These are phyloP conservation scores for Pomatorhinus ruficollis DNA, from an alignment of 2,113 vertebrate genomes.

Conservation along the genomic window DNA sequence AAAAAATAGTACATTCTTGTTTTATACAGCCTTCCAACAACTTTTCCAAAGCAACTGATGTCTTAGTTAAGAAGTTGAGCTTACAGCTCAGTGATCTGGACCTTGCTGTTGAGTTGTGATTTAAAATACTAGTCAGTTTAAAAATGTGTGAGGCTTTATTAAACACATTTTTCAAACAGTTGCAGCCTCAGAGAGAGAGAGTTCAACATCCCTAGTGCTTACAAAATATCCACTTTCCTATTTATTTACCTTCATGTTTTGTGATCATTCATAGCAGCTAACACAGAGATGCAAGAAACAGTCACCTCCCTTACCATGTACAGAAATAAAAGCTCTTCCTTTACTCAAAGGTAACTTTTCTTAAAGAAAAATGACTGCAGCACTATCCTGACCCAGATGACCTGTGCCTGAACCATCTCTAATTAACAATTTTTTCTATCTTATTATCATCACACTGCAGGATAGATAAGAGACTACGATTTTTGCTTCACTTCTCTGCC, in stretches of 20 bases:
- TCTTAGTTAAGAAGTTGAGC: neutral
- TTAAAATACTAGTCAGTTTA: neutral
- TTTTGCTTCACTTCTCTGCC: neutral
- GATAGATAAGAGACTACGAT: neutral
- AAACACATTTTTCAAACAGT: conserved; percentile 36
- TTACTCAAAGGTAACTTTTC: neutral
- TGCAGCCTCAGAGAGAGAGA: neutral
- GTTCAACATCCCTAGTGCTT: neutral
- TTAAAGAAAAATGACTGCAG: neutral
- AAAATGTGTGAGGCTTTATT: conserved; percentile 22
- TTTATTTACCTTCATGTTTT: neutral
- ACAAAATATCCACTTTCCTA: neutral
- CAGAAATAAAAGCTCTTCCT: neutral
- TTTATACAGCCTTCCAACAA: neutral
- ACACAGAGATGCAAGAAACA: neutral
- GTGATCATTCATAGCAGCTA: neutral
- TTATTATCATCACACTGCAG: neutral
- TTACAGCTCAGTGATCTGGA: neutral
- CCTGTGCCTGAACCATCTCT: neutral
- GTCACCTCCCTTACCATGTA: neutral
- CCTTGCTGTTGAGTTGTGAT: neutral
- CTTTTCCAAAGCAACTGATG: neutral
- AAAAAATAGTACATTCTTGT: neutral
- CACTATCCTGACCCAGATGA: neutral
- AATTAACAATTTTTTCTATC: neutral